These are phyloP conservation scores for Drosophila pallidifrons DNA, from an alignment of 1,140 invertebrate genomes.

Conservation along the genomic window DNA sequence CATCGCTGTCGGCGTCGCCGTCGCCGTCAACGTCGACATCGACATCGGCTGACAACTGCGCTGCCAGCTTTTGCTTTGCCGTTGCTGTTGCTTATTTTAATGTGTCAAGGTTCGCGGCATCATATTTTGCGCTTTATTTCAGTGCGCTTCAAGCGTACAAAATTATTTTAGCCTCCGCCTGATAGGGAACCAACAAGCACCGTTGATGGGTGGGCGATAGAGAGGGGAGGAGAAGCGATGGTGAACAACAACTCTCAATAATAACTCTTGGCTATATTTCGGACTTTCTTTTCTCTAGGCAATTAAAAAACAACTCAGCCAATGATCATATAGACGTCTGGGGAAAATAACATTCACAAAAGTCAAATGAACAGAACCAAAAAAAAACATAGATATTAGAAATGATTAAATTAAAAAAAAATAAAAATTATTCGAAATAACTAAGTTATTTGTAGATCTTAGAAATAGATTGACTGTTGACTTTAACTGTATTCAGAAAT, in stretches of 20 bases:
- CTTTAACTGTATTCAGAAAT: too few relatives aligned
- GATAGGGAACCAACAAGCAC: constrained; percentile 7
- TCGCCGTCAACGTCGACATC: neutral
- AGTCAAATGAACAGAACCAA: too few relatives aligned
- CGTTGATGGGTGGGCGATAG: neutral
- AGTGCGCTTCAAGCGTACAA: constrained; percentile 69
- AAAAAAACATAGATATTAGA: too few relatives aligned
- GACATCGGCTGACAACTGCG: neutral
- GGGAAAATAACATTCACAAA: too few relatives aligned
- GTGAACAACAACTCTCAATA: constrained; percentile 26
- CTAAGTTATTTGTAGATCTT: too few relatives aligned
- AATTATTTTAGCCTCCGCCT: constrained; percentile 39
- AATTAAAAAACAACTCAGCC: neutral
- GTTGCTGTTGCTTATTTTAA: constrained; percentile 74
- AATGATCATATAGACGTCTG: neutral
- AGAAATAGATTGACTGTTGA: too few relatives aligned
- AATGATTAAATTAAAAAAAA: too few relatives aligned
- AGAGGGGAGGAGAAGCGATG: neutral
- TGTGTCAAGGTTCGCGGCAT: constrained; percentile 83
- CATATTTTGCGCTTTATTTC: constrained; percentile 79
- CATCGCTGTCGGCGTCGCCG: constrained; percentile 7
- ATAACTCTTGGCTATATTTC: constrained; percentile 20
- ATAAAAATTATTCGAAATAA: too few relatives aligned
- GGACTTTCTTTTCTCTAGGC: constrained; percentile 47
- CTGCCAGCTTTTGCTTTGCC: constrained; percentile 17